Conservation (phyloP, 2,888 invertebrate genomes). For the Synanthedon tipuliformis region DNA sequence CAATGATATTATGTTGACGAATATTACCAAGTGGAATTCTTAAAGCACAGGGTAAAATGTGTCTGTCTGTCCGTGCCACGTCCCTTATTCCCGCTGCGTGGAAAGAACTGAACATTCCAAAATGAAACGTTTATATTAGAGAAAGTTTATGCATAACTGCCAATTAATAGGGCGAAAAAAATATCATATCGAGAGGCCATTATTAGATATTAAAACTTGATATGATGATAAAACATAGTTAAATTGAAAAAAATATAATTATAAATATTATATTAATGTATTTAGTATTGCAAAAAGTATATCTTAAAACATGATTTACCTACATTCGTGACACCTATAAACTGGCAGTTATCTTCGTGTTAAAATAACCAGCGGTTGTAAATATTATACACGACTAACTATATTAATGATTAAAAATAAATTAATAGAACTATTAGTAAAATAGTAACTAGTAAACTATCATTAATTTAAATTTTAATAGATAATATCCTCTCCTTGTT, state of each 20-base stretch:
- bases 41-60: constrained; percentile 65
- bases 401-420: constrained; percentile 62
- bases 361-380: constrained; percentile 51
- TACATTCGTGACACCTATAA: constrained; percentile 20
- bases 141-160: constrained; percentile 46
- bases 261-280: neutral
- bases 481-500: constrained; percentile 57
- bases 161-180: constrained; percentile 29
- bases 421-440: constrained; percentile 61
- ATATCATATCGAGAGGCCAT: neutral
- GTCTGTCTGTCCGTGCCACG: constrained; percentile 48
- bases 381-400: constrained; percentile 61
- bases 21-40: constrained; percentile 56
- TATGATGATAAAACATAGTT: neutral
- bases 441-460: constrained; percentile 66
- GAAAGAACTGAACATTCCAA: constrained; percentile 61
- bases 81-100: constrained; percentile 58
- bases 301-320: neutral
- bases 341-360: constrained; percentile 51
- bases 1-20: constrained; percentile 49
- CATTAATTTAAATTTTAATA: constrained; percentile 61
- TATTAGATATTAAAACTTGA: neutral
- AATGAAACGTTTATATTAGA: constrained; percentile 46
- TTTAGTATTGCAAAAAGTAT: neutral
- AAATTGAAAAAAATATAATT: neutral